Evolutionary conservation across 2,888 invertebrate species (phyloP), one percentile per base, ranked within the genome.

Genomic region (Athetis lepigone): DNA sequence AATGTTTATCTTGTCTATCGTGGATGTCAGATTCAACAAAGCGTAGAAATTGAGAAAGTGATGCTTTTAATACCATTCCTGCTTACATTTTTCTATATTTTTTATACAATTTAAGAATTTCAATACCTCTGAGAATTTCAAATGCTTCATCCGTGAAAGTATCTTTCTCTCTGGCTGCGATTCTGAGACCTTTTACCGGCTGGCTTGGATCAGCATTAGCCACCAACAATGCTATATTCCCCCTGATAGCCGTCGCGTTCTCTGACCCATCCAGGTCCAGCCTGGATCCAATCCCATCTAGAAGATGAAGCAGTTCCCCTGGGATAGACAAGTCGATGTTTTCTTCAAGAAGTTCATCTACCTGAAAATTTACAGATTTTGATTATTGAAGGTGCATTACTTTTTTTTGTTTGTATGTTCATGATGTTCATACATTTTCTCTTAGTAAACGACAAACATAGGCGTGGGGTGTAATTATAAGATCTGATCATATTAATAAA

Each of bases 211-310:
- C 75, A 0, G 91, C 87, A 27, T 92, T 90, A 1, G 92, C 91
- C 29, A 94, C 84, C 36, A 93, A 54, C 37, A 95, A 64, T 0
- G 95, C 94, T 0, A 94, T 84, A 57, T 94, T 95, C 9, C 77
- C 76, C 9, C 91, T 71, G 0, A 93, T 82, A 0, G 90, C 77
- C 0, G 83, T 67, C 0, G 81, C 87, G 0, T 83, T 79, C 0
- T 68, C 62, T 0, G 86, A 81, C 0, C 91, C 91, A 11, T 88
- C 87, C 27, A 95, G 84, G 21, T 90, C 56, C 1, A 92, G 70
- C 8, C 88, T 80, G 0, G 84, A 74, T 0, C 93, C 94, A 4
- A 95, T 66, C n/a, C 74, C 63, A 39, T 95, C 95, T 1, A 95
- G 75, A 33, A 93, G 75, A 18, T 89, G 90, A 0, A 95, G 86